A percentile compares a stretch with the other conserved stretches of the same genome.
Evolutionary conservation across 2,113 vertebrate genomes (phyloP).

Genomic region (Oreochromis aureus): DNA sequence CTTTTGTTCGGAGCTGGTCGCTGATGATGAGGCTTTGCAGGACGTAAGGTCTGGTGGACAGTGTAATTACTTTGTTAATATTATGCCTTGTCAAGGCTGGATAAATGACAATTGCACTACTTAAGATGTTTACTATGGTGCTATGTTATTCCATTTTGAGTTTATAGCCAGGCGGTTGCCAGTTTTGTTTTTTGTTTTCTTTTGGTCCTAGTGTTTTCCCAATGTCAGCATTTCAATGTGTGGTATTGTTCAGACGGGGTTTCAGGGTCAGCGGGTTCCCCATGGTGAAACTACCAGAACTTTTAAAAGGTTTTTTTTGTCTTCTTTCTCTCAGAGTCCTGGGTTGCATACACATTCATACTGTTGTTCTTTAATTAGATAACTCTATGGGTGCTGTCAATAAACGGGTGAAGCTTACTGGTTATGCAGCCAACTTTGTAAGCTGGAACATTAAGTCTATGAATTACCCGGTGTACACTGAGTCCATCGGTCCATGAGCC

Average conservation of each 20-base stretch:
- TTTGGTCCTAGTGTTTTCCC: no score
- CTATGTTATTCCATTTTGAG: no score
- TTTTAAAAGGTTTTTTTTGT: not conserved
- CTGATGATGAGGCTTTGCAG: no score
- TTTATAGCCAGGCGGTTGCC: no score
- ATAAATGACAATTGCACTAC: no score
- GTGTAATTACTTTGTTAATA: no score
- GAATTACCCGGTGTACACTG: not conserved
- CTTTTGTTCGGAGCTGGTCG: no score
- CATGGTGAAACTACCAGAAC: not conserved
- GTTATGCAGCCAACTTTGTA: not conserved
- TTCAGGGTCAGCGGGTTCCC: not conserved
- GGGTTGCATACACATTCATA: not conserved
- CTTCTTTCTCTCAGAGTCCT: not conserved
- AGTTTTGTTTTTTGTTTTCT: no score
- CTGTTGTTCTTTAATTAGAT: not conserved
- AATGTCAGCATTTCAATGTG: not conserved
- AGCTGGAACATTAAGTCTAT: not conserved
- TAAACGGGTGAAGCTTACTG: not conserved
- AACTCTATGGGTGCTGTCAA: not conserved
- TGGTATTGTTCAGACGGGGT: not conserved
- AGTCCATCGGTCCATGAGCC: not conserved
- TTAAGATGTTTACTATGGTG: no score
- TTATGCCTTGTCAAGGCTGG: no score
- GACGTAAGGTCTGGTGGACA: no score